These are phyloP conservation scores for Nemapogon koenigi DNA, from an alignment of 2,888 invertebrate species.

Conservation along the genomic window DNA sequence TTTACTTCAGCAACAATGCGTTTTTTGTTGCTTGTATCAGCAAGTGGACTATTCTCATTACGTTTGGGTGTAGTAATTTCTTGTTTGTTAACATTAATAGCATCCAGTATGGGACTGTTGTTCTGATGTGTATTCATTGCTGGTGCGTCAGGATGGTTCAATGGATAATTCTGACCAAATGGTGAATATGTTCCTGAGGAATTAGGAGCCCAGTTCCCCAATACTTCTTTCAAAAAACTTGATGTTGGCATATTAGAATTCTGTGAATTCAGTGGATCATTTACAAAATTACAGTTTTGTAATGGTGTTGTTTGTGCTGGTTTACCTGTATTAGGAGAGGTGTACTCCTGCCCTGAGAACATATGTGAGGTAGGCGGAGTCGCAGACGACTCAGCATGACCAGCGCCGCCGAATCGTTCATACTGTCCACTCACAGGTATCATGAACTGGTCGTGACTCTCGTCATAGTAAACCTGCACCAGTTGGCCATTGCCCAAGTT, in stretches of 20 bases:
- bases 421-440: conserved; percentile 54
- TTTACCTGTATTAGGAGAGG: conserved; percentile 22
- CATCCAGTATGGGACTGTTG: conserved; percentile 26
- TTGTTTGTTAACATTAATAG: conserved; percentile 25
- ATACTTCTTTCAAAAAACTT: conserved; percentile 72
- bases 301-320: conserved; percentile 25
- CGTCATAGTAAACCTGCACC: conserved; percentile 49
- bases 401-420: conserved; percentile 50
- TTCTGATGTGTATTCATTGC: conserved; percentile 34
- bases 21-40: conserved; percentile 66
- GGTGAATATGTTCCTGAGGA: conserved; percentile 77
- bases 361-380: conserved; percentile 31
- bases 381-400: conserved; percentile 27
- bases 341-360: conserved; percentile 47
- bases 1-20: conserved; percentile 85
- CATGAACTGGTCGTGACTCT: conserved; percentile 52
- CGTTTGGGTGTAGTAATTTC: conserved; percentile 44
- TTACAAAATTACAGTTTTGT: conserved; percentile 26
- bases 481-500: conserved; percentile 53
- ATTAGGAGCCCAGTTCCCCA: conserved; percentile 76
- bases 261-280: conserved; percentile 27
- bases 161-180: conserved; percentile 68
- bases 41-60: conserved; percentile 50
- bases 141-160: conserved; percentile 55
- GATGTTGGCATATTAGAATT: conserved; percentile 37